Percentiles rank a stretch among this genome's conserved stretches.
Evolutionary conservation across 2,888 invertebrate genomes (phyloP).

Genomic region (Aromia moschata): DNA sequence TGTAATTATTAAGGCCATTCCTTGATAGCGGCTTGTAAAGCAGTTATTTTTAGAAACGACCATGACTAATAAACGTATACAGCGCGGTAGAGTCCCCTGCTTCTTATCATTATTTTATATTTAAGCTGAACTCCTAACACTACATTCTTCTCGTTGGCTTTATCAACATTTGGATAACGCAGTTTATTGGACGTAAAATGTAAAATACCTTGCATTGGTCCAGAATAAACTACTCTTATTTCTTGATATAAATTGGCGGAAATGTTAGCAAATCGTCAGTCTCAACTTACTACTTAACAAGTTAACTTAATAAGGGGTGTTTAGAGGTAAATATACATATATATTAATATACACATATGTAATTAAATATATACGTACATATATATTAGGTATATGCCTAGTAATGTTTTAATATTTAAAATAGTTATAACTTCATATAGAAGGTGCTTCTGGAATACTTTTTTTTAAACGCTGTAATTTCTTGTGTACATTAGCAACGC

Average conservation of each 20-base stretch:
- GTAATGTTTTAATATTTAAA: no score
- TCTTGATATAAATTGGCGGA: constrained; percentile 1
- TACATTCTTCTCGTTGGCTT: background rate
- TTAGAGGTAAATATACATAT: background rate
- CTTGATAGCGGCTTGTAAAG: no score
- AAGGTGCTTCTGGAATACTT: no score
- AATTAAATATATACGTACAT: no score
- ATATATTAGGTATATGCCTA: no score
- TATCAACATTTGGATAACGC: background rate
- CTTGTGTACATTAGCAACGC: no score
- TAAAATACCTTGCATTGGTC: constrained; percentile 10
- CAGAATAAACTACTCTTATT: background rate
- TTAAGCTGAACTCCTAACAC: background rate
- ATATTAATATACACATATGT: no score
- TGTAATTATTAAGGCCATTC: background rate
- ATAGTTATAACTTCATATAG: no score
- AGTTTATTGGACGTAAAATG: constrained; percentile 11
- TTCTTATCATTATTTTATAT: background rate
- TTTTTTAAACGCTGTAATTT: no score
- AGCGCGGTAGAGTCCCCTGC: constrained; percentile 4
- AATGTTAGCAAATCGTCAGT: constrained; percentile 4
- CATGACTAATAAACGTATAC: background rate
- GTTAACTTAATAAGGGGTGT: no score
- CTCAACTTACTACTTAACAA: no score
- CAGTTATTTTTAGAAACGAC: background rate